These are phyloP conservation scores for Eueides isabella DNA, from an alignment of 1,140 invertebrate genomes.

Conservation along the genomic window DNA sequence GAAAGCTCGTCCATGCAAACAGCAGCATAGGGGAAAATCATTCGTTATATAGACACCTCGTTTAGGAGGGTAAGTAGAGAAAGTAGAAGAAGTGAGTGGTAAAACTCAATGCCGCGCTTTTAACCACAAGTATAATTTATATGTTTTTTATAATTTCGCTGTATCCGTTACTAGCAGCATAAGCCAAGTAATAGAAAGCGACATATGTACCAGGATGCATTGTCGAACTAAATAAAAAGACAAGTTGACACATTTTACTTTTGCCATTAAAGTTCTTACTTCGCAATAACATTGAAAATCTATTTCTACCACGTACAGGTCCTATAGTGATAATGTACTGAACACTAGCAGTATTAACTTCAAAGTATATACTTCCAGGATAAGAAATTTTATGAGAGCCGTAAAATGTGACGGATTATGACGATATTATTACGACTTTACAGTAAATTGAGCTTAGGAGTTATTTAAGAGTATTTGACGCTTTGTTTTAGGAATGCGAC, in stretches of 20 bases:
- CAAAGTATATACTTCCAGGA: slow-evolving; percentile 13
- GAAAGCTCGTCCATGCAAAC: not conserved
- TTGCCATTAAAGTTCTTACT: not conserved
- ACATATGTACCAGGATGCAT: no score
- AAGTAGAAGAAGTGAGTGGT: no score
- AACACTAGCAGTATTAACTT: not conserved
- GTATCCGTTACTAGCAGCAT: no score
- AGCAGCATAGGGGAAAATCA: not conserved
- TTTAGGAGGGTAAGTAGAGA: not conserved
- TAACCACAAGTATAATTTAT: no score
- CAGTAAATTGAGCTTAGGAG: not conserved
- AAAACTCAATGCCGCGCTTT: no score
- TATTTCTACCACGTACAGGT: not conserved
- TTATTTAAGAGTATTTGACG: slow-evolving; percentile 4
- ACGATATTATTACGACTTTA: not conserved
- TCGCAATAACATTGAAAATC: not conserved
- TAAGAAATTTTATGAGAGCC: not conserved
- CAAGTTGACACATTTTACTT: not conserved
- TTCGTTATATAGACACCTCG: not conserved
- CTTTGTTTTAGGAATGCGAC: not conserved
- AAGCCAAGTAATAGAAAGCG: no score
- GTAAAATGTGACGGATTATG: slow-evolving; percentile 15
- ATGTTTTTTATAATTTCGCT: no score
- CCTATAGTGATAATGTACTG: slow-evolving; percentile 2
- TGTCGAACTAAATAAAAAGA: no score